phyloP scores from a whole-genome alignment of 1,140 invertebrate species.

The Solen grandis region DNA sequence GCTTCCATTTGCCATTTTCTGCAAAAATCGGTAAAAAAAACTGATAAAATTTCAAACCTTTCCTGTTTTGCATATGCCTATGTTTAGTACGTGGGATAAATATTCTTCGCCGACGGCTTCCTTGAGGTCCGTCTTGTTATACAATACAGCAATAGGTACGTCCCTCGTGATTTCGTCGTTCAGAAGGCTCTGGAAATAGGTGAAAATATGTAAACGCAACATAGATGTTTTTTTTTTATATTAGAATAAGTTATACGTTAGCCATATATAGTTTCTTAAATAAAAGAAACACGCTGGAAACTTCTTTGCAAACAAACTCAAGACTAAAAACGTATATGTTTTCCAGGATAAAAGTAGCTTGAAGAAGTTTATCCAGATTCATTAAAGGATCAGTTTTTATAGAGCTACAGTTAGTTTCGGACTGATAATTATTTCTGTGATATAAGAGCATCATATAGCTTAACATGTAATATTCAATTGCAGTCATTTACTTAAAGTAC shows the following conservation, averaged over 20 bases:
- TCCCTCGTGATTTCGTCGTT: conserved; percentile 40
- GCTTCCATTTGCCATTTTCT: neutral
- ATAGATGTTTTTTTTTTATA: neutral
- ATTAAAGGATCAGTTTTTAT: too few relatives aligned
- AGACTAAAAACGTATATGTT: neutral
- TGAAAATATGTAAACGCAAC: neutral
- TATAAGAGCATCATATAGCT: too few relatives aligned
- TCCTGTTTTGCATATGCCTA: conserved; percentile 21
- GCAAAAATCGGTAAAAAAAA: too few relatives aligned
- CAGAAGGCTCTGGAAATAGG: conserved; percentile 54
- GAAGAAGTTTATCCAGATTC: neutral
- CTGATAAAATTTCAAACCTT: too few relatives aligned
- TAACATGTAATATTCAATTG: too few relatives aligned
- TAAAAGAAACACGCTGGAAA: too few relatives aligned
- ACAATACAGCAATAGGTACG: conserved; percentile 57
- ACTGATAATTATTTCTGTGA: too few relatives aligned
- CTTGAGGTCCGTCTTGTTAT: conserved; percentile 61
- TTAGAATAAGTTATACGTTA: neutral
- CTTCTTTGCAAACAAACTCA: neutral
- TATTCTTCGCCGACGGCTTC: conserved; percentile 51
- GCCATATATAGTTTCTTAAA: too few relatives aligned
- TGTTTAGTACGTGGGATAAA: conserved; percentile 36
- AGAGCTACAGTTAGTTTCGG: too few relatives aligned
- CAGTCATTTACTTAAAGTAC: too few relatives aligned
- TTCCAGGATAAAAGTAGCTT: neutral